Conservation (phyloP, 2,888 invertebrate species). For the Scaptomyza polygonia region DNA sequence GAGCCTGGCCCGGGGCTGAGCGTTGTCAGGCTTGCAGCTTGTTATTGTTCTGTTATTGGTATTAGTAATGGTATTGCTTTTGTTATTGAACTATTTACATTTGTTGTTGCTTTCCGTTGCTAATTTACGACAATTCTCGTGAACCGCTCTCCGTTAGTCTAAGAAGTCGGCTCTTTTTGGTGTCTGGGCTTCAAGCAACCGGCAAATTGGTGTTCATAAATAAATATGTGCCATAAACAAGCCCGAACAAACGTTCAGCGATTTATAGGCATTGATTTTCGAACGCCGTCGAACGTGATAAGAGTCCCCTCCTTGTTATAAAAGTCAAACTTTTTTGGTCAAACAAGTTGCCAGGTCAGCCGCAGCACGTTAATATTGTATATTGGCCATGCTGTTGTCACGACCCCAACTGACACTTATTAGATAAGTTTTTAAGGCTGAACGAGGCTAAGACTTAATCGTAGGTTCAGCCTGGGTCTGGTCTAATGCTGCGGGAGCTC, state of each 20-base stretch:
- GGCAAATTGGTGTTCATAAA: slow-evolving; percentile 76
- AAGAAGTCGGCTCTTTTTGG: slow-evolving; percentile 16
- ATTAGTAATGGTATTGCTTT: slow-evolving; percentile 51
- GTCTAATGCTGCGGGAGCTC: slow-evolving; percentile 30
- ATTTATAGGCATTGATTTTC: slow-evolving; percentile 75
- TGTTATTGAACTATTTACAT: slow-evolving; percentile 80
- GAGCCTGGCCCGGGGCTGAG: slow-evolving; percentile 22
- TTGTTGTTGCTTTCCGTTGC: slow-evolving; percentile 61
- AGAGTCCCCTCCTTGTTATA: slow-evolving; percentile 25
- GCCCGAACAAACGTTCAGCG: slow-evolving; percentile 49
- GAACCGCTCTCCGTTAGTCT: not conserved
- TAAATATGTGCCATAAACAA: slow-evolving; percentile 74
- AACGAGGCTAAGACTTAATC: not conserved
- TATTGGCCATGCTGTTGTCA: slow-evolving; percentile 30
- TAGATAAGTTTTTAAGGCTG: slow-evolving; percentile 72
- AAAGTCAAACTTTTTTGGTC: slow-evolving; percentile 65
- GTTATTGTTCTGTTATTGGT: slow-evolving; percentile 69
- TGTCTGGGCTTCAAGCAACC: slow-evolving; percentile 51
- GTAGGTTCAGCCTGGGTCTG: not conserved
- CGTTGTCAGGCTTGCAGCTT: slow-evolving; percentile 36
- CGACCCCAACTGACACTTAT: slow-evolving; percentile 74
- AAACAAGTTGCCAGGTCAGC: slow-evolving; percentile 47
- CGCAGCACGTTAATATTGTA: slow-evolving; percentile 50
- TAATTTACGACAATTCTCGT: slow-evolving; percentile 65
- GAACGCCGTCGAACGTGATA: slow-evolving; percentile 55